Evolutionary conservation across 2,797 vertebrate genomes (phyloP).

Genomic region (Sebastes diaconus): DNA sequence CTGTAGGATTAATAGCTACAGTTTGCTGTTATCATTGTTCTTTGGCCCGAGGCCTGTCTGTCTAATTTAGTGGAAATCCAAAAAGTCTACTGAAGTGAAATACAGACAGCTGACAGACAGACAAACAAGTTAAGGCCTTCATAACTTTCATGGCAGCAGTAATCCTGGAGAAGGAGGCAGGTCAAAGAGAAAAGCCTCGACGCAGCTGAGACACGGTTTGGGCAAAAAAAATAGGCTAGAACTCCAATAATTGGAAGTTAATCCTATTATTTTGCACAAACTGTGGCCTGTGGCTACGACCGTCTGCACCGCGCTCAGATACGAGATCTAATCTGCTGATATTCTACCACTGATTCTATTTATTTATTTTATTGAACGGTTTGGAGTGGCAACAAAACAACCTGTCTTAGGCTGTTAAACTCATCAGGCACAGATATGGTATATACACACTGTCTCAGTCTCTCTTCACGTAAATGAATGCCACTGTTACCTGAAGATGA

Average conservation of each 20-base stretch:
- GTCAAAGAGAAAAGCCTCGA: constrained; percentile 14
- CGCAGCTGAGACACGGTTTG: constrained; percentile 5
- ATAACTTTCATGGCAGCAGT: not conserved
- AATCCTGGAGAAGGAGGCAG: not conserved
- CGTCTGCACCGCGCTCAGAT: not conserved
- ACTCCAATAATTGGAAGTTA: constrained; percentile 34
- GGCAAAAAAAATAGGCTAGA: not conserved
- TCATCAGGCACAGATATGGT: not conserved
- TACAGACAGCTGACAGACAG: not conserved
- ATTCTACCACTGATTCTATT: not conserved
- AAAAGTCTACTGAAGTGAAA: not conserved
- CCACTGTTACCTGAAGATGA: constrained; percentile 92
- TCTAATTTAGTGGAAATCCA: constrained; percentile 9
- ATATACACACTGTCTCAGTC: not conserved
- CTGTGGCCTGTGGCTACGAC: constrained; percentile 2
- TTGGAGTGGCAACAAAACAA: not conserved
- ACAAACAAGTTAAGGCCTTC: not conserved
- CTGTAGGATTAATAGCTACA: not conserved
- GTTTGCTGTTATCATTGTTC: not conserved
- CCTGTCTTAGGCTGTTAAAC: not conserved
- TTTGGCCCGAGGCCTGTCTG: not conserved
- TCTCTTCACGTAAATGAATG: not conserved
- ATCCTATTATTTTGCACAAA: constrained; percentile 40
- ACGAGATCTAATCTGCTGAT: constrained; percentile 1
- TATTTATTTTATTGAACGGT: not conserved